These are phyloP conservation scores for Bettongia penicillata DNA, from an alignment of 2,113 vertebrate genomes.

Conservation along the genomic window DNA sequence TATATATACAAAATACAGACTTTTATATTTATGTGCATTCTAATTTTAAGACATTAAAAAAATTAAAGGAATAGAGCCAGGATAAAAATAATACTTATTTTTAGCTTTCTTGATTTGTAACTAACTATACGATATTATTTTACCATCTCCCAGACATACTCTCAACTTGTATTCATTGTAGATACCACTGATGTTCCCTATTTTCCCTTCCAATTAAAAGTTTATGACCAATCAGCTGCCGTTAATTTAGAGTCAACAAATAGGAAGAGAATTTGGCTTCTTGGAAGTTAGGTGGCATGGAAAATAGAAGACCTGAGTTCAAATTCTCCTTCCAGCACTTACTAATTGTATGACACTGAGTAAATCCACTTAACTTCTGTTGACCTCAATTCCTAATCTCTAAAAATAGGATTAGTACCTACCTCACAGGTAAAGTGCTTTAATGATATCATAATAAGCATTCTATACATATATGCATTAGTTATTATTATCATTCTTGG, in stretches of 20 bases:
- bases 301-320: too few relatives aligned
- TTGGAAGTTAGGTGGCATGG: too few relatives aligned
- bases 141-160: conserved; percentile 50
- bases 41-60: conserved; percentile 72
- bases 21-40: conserved; percentile 72
- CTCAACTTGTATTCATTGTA: conserved; percentile 61
- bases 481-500: neutral
- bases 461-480: neutral
- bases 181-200: conserved; percentile 24
- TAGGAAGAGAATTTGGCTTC: too few relatives aligned
- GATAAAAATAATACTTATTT: conserved; percentile 77
- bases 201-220: neutral
- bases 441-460: neutral
- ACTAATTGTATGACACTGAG: too few relatives aligned
- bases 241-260: too few relatives aligned
- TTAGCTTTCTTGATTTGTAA: conserved; percentile 67
- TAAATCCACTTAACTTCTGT: too few relatives aligned
- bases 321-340: too few relatives aligned
- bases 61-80: conserved; percentile 68
- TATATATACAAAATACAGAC: conserved; percentile 62
- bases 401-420: too few relatives aligned
- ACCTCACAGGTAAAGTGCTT: neutral
- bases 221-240: too few relatives aligned
- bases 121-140: conserved; percentile 64
- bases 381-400: too few relatives aligned